phyloP scores from a whole-genome alignment of 2,888 invertebrate genomes.

The Agriopis leucophaearia region DNA sequence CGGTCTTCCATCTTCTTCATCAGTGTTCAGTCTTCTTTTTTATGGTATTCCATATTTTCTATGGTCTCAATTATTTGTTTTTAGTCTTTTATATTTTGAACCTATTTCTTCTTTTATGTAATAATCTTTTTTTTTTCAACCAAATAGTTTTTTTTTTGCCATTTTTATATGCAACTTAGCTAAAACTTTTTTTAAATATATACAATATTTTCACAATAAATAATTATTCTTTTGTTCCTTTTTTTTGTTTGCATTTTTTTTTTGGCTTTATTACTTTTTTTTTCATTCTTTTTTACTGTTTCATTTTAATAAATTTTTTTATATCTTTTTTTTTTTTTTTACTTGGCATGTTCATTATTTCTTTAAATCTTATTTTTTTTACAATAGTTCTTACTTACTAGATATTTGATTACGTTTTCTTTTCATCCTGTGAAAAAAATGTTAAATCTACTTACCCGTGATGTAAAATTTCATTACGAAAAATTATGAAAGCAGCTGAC shows the following conservation, averaged over 20 bases:
- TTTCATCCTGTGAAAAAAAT: neutral
- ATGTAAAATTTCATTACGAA: neutral
- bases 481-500: too few relatives aligned
- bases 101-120: too few relatives aligned
- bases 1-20: neutral
- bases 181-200: neutral
- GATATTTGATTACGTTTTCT: neutral
- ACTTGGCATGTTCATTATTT: neutral
- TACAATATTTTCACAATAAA: neutral
- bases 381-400: too few relatives aligned
- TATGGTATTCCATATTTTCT: neutral
- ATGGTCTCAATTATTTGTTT: neutral
- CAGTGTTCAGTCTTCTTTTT: neutral
- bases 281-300: neutral
- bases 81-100: neutral
- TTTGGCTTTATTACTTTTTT: neutral
- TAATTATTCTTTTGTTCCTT: neutral
- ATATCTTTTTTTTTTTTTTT: neutral
- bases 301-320: neutral
- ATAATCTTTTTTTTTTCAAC: neutral
- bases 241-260: neutral
- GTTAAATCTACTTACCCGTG: neutral
- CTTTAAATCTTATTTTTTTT: neutral
- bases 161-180: neutral
- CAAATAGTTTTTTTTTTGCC: neutral